A percentile compares a stretch with the other conserved stretches of the same genome.
Evolutionary conservation across 2,888 invertebrate genomes (phyloP).

Genomic region (Eupeodes latifasciatus): DNA sequence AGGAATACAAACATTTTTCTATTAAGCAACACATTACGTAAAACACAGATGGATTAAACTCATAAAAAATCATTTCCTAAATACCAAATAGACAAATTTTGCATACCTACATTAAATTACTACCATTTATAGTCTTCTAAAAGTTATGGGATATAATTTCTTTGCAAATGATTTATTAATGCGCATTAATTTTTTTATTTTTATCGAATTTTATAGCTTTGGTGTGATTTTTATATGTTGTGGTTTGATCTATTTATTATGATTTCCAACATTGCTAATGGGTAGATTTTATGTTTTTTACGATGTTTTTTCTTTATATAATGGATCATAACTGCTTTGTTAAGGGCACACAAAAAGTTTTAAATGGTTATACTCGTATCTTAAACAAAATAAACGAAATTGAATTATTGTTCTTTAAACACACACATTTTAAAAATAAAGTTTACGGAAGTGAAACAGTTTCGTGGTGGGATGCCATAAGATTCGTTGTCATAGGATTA

Average conservation of each 20-base stretch:
- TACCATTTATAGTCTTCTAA: not conserved
- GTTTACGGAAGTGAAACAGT: no score
- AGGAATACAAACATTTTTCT: no score
- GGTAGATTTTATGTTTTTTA: not conserved
- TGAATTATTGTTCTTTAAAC: not conserved
- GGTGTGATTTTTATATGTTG: not conserved
- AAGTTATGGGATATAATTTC: not conserved
- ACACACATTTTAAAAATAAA: not conserved
- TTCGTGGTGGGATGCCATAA: no score
- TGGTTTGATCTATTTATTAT: not conserved
- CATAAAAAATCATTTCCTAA: no score
- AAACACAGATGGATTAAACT: no score
- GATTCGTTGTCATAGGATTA: no score
- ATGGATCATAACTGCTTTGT: not conserved
- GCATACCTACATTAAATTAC: not conserved
- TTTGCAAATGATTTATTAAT: not conserved
- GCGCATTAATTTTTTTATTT: not conserved
- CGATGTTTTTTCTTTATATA: not conserved
- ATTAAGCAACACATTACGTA: no score
- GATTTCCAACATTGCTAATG: not conserved
- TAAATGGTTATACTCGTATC: not conserved
- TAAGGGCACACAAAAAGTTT: not conserved
- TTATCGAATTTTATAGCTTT: conserved; percentile 6
- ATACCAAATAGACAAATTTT: no score
- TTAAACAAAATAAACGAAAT: not conserved